These are phyloP conservation scores for Notarius lentiginosus DNA, from an alignment of 2,113 vertebrate genomes.

Conservation along the genomic window DNA sequence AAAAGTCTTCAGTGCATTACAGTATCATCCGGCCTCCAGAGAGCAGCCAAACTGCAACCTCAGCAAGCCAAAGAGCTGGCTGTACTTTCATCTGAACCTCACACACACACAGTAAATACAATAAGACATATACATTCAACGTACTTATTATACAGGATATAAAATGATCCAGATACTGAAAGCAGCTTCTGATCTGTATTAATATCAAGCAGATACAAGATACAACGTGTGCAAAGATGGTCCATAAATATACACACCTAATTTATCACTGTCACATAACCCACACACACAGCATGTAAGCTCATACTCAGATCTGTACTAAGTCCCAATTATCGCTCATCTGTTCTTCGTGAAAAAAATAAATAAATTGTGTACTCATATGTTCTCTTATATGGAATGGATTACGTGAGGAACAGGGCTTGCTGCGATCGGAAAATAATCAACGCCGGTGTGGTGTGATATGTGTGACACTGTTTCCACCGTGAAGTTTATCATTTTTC, in stretches of 20 bases:
- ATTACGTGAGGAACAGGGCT: background rate
- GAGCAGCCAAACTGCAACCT: constrained; percentile 36
- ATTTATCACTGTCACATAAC: background rate
- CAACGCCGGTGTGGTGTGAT: background rate
- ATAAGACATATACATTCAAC: background rate
- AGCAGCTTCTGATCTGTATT: background rate
- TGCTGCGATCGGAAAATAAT: background rate
- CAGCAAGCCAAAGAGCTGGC: constrained; percentile 43
- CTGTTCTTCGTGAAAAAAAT: background rate
- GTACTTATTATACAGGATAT: background rate
- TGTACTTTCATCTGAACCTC: constrained; percentile 22
- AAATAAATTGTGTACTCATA: background rate
- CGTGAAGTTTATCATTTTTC: background rate
- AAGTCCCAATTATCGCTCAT: background rate
- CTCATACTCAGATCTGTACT: background rate
- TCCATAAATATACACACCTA: background rate
- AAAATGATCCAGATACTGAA: background rate
- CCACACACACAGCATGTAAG: background rate
- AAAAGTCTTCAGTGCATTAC: constrained; percentile 39
- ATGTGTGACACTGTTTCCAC: background rate
- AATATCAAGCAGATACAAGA: background rate
- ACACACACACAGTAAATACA: background rate
- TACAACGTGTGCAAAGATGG: background rate
- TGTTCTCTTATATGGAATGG: background rate
- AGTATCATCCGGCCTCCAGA: constrained; percentile 31